phyloP scores from a whole-genome alignment of 2,888 invertebrate species.

The Eupithecia dodoneata region DNA sequence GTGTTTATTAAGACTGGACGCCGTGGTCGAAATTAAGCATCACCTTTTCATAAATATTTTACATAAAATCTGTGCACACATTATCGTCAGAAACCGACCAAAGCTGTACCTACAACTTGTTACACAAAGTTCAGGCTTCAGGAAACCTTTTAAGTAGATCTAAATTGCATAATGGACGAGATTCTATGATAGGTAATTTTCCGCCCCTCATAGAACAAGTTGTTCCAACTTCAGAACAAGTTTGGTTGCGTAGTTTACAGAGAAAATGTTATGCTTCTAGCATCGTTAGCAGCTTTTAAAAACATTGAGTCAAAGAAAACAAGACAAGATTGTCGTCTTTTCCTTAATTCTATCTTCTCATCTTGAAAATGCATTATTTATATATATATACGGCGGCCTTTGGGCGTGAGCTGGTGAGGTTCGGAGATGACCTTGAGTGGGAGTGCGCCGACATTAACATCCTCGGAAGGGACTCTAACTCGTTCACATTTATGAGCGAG shows the following conservation, averaged over 20 bases:
- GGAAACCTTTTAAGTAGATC: constrained; percentile 13
- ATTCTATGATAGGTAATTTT: constrained; percentile 13
- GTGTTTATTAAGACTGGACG: no score
- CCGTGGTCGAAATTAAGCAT: no score
- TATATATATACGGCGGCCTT: no score
- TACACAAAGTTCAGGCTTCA: not conserved
- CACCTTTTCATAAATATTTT: not conserved
- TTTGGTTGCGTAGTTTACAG: not conserved
- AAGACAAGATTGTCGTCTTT: no score
- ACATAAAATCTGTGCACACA: not conserved
- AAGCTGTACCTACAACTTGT: constrained; percentile 4
- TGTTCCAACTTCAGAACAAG: constrained; percentile 8
- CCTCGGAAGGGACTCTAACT: no score
- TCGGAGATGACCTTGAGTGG: no score
- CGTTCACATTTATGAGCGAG: no score
- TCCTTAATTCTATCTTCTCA: no score
- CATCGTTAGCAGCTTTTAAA: not conserved
- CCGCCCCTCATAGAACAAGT: constrained; percentile 11
- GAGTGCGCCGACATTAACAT: no score
- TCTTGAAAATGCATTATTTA: no score
- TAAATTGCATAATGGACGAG: constrained; percentile 12
- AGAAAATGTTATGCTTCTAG: not conserved
- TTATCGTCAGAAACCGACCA: not conserved
- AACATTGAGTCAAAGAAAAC: no score
- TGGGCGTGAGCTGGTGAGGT: no score